Evolutionary conservation across 1,140 invertebrate genomes (phyloP).

Genomic region (Cotesia chilonis): DNA sequence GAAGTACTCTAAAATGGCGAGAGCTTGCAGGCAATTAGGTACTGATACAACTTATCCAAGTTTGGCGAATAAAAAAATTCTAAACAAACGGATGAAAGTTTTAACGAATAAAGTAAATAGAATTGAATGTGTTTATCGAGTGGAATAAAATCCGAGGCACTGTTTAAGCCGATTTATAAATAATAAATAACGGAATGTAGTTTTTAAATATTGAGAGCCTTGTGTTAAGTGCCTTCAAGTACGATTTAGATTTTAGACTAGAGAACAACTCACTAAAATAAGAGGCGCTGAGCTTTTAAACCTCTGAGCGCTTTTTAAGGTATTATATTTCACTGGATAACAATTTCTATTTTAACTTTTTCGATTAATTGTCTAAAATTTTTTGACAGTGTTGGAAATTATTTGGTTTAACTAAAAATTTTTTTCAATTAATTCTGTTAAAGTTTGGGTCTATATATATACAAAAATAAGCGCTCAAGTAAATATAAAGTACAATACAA

Average conservation of each 20-base stretch:
- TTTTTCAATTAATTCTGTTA: conserved; percentile 28
- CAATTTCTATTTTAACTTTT: too few relatives aligned
- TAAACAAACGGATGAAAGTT: conserved; percentile 1
- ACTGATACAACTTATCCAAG: conserved; percentile 10
- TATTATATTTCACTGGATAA: conserved; percentile 52
- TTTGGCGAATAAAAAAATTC: background rate
- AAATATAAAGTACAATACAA: too few relatives aligned
- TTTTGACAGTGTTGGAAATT: too few relatives aligned
- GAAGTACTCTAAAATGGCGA: too few relatives aligned
- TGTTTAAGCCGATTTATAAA: background rate
- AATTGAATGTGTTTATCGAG: background rate
- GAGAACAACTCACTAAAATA: conserved; percentile 42
- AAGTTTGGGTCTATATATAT: conserved; percentile 36
- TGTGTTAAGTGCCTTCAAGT: conserved; percentile 66
- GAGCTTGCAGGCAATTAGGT: background rate
- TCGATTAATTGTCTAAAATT: too few relatives aligned
- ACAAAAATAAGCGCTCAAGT: conserved; percentile 36
- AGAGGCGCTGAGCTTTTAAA: conserved; percentile 64
- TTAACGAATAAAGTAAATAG: background rate
- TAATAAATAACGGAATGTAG: conserved; percentile 34
- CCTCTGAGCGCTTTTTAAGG: conserved; percentile 59
- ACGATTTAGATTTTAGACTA: conserved; percentile 64
- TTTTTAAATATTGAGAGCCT: conserved; percentile 62
- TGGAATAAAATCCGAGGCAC: background rate
- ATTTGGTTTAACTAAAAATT: too few relatives aligned